Percentiles rank a stretch among this genome's conserved stretches.
Evolutionary conservation across 2,888 invertebrate species (phyloP).

Genomic region (Mythimna lalbum): DNA sequence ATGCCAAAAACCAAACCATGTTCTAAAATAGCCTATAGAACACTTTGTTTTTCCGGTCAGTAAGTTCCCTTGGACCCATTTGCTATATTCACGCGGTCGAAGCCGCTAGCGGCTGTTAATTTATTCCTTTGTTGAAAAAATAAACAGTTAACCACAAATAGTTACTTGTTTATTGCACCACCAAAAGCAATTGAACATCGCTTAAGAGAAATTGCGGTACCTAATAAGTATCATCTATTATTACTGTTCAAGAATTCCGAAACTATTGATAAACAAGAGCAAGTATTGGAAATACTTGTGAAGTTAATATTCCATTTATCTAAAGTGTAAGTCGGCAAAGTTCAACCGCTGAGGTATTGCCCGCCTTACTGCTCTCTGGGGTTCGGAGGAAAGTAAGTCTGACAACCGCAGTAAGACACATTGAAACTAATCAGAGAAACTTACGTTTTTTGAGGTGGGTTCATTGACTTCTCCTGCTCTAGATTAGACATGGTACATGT

Average conservation of each 20-base stretch:
- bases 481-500: no score
- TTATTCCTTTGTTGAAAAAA: neutral
- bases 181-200: constrained; percentile 11
- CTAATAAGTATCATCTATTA: constrained; percentile 25
- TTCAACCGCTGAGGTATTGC: constrained; percentile 19
- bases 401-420: neutral
- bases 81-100: no score
- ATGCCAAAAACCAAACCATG: no score
- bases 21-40: no score
- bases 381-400: constrained; percentile 1
- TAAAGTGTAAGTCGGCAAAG: constrained; percentile 26
- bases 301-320: constrained; percentile 55
- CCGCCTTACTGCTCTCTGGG: constrained; percentile 4
- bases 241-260: constrained; percentile 31
- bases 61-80: no score
- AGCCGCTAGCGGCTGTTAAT: neutral
- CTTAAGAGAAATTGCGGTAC: constrained; percentile 7
- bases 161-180: neutral
- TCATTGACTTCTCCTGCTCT: no score
- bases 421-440: neutral
- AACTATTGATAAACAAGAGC: constrained; percentile 46
- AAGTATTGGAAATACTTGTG: constrained; percentile 57
- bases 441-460: no score
- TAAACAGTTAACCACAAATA: neutral
- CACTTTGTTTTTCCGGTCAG: no score